Conservation (phyloP, 2,113 vertebrate genomes). For the Pithys albifrons region DNA sequence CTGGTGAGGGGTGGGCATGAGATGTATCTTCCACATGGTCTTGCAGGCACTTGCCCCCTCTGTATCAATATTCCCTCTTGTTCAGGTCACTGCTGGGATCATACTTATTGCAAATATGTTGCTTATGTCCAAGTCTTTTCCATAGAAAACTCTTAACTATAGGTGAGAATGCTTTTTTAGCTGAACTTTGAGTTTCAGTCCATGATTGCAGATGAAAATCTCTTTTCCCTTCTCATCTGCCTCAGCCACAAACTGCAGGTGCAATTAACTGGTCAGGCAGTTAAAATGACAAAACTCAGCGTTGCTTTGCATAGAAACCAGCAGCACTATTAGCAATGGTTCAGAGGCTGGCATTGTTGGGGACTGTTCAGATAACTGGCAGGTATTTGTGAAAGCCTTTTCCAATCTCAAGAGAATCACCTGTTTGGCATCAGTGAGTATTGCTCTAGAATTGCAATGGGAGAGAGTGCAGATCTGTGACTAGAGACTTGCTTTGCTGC, state of each 20-base stretch:
- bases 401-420: neutral
- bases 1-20: neutral
- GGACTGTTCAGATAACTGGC: neutral
- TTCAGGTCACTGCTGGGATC: neutral
- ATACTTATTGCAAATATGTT: neutral
- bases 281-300: neutral
- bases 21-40: neutral
- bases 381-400: neutral
- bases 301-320: neutral
- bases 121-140: neutral
- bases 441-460: rapidly evolving
- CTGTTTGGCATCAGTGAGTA: neutral
- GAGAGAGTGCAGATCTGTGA: neutral
- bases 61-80: neutral
- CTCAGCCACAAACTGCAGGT: neutral
- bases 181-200: neutral
- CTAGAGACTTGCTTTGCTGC: neutral
- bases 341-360: neutral
- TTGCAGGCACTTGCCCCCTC: neutral
- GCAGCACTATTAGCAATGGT: neutral
- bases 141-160: neutral
- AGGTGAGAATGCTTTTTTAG: neutral
- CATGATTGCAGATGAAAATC: neutral
- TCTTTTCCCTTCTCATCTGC: neutral
- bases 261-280: neutral